Evolutionary conservation across 2,888 invertebrate genomes (phyloP).

Genomic region (Microplitis deprimator): DNA sequence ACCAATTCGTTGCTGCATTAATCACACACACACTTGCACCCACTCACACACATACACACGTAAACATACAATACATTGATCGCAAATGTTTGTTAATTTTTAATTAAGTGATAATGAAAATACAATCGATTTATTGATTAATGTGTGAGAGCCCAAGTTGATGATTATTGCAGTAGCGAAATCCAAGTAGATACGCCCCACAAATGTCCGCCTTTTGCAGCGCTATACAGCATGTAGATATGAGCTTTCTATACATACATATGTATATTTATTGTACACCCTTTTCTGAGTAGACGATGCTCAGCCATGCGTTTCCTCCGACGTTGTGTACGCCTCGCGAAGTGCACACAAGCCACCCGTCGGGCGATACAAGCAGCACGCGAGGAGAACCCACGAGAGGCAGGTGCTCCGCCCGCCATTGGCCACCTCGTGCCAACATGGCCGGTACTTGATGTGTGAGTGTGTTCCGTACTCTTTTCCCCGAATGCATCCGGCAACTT

Average conservation of each 20-base stretch:
- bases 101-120: not conserved
- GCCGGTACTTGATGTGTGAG: constrained; percentile 53
- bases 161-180: constrained; percentile 11
- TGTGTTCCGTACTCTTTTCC: constrained; percentile 60
- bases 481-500: constrained; percentile 19
- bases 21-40: not conserved
- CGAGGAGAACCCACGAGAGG: constrained; percentile 65
- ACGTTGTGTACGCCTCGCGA: constrained; percentile 50
- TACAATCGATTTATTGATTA: not conserved
- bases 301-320: constrained; percentile 45
- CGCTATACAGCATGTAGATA: not conserved
- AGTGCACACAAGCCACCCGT: constrained; percentile 63
- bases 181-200: constrained; percentile 22
- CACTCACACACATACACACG: not conserved
- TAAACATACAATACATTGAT: not conserved
- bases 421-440: constrained; percentile 70
- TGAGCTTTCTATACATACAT: constrained; percentile 2
- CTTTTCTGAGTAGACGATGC: constrained; percentile 25
- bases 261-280: constrained; percentile 10
- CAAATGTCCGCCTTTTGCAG: constrained; percentile 23
- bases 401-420: constrained; percentile 71
- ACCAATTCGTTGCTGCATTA: constrained; percentile 1
- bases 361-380: constrained; percentile 54
- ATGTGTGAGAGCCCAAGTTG: not conserved
- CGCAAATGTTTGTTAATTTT: not conserved